Base-by-base conservation (phyloP, 2,888 invertebrate genomes). In the Epistrophella euchroma region DNA sequence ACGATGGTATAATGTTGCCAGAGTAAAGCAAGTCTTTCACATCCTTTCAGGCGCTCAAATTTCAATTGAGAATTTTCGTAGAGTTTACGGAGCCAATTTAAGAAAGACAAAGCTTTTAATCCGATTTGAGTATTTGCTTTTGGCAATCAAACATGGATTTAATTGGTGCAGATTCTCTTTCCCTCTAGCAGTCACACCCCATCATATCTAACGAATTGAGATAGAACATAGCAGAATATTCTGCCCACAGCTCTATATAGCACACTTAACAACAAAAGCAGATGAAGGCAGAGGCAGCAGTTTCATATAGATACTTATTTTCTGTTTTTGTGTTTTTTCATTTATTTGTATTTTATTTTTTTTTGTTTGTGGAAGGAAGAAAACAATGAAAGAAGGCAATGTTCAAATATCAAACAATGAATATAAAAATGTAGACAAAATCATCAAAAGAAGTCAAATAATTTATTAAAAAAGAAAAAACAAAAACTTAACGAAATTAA, bases 91-190 rank as follows among this genome's bases (percentile, higher is more conserved):
- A 86, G 86, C 86, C 86, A 86, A 86, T 86, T 86, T 86, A 82
- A 83, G 83, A 83, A 83, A 87, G 83, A 87, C 83, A 83, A 87
- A 83, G 87, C 87, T 87, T 83, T 87, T 87, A 87, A 87, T 87
- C 82, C 83, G 83, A 87, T 87, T 87, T 87, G 83, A 83, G 87
- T 87, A 83, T 87, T 87, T 87, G 87, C 87, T 82, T 87, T 87
- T 87, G 87, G 87, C 87, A 87, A 87, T 87, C 87, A 87, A 87
- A 83, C 87, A 87, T 87, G 87, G 83, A 87, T 87, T 87, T 87
- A 87, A 87, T 87, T 87, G 87, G 87, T 83, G 78, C 79, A 75
- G 87, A 78, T 75, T 83, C 70, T 58, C 35, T 47, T 28, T 32
- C 56, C 45, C 10, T 2, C 15, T 11, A 13, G 11, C 64, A 55